A percentile compares a stretch with the other conserved stretches of the same genome.
phyloP scores from a whole-genome alignment of 2,113 vertebrate species.

The Amphilophus citrinellus region DNA sequence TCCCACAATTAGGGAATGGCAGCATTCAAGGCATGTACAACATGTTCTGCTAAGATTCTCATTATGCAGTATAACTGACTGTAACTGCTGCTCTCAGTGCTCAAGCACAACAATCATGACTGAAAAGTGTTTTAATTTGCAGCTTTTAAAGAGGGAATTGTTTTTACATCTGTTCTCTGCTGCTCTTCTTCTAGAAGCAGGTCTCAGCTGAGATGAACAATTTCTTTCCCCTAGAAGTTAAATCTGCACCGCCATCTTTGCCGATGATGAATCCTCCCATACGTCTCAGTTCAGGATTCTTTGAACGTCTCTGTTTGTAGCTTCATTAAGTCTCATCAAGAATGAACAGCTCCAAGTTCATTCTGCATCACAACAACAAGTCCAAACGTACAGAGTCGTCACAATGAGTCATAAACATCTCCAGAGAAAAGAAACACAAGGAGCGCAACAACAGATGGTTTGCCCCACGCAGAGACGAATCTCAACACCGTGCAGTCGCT shows the following conservation, averaged over 20 bases:
- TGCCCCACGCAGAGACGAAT: neutral
- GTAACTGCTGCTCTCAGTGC: neutral
- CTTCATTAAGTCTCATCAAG: neutral
- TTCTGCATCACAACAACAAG: neutral
- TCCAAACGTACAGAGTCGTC: neutral
- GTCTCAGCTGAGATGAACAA: neutral
- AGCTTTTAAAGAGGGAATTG: neutral
- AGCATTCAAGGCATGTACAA: neutral
- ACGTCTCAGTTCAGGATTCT: neutral
- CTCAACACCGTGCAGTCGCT: neutral
- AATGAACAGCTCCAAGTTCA: neutral
- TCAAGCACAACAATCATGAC: neutral
- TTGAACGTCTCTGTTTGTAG: neutral
- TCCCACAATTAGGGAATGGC: neutral
- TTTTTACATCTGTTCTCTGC: neutral
- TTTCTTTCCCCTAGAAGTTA: neutral
- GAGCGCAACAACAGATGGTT: neutral
- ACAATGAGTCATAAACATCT: neutral
- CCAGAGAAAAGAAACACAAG: neutral
- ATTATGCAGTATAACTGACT: neutral
- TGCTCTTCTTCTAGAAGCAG: neutral
- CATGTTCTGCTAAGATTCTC: neutral
- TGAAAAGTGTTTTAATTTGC: neutral
- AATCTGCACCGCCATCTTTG: neutral
- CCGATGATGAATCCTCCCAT: neutral